phyloP scores from a whole-genome alignment of 2,113 vertebrate species.

The Chelonoidis abingdonii region DNA sequence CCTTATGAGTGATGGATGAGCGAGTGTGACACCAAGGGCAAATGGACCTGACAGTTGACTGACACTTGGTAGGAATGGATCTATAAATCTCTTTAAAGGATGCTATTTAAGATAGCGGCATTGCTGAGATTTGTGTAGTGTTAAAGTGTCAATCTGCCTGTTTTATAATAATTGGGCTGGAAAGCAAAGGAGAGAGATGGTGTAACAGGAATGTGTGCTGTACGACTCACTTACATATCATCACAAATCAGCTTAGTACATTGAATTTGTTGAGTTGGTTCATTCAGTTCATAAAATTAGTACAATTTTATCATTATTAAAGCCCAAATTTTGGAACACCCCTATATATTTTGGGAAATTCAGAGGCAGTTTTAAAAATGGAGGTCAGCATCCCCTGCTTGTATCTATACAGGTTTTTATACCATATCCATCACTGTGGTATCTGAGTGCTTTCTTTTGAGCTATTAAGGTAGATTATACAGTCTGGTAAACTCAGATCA shows the following conservation, averaged over 20 bases:
- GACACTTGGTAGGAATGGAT: not conserved
- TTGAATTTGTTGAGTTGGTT: not conserved
- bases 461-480: not conserved
- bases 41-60: rapidly evolving
- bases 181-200: not conserved
- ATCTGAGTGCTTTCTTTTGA: not conserved
- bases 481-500: rapidly evolving
- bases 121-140: not conserved
- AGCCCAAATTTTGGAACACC: not conserved
- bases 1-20: not conserved
- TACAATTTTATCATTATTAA: not conserved
- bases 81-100: not conserved
- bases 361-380: not conserved
- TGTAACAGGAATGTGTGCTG: not conserved
- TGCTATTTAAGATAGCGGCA: not conserved
- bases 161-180: not conserved
- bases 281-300: not conserved
- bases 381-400: not conserved
- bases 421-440: not conserved
- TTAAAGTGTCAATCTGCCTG: not conserved
- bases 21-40: rapidly evolving
- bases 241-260: not conserved
- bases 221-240: not conserved
- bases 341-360: not conserved
- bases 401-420: not conserved